These are phyloP conservation scores for Papilio helenus DNA, from an alignment of 1,140 invertebrate genomes.

Conservation along the genomic window DNA sequence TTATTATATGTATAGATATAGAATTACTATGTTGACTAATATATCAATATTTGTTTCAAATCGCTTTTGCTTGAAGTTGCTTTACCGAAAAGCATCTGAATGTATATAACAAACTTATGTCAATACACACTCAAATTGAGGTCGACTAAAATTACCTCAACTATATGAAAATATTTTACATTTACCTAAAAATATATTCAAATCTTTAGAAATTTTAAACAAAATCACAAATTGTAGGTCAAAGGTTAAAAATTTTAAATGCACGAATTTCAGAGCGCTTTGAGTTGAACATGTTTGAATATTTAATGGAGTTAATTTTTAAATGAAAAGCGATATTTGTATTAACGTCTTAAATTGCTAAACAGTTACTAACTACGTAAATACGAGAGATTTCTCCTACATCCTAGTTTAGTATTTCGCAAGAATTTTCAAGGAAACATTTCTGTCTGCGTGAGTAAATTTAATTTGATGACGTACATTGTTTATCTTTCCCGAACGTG, in stretches of 20 bases:
- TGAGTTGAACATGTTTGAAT: too few species aligned
- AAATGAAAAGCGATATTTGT: too few species aligned
- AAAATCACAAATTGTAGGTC: too few species aligned
- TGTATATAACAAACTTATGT: not conserved
- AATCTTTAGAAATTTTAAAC: not conserved
- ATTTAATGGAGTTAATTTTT: too few species aligned
- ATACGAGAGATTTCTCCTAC: not conserved
- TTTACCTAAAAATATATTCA: not conserved
- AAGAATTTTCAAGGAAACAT: constrained; percentile 22
- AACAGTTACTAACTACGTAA: not conserved
- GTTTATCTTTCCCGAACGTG: constrained; percentile 40
- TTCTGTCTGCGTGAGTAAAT: constrained; percentile 19
- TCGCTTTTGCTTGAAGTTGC: not conserved
- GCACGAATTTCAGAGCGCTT: too few species aligned
- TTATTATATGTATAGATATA: too few species aligned
- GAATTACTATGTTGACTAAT: not conserved
- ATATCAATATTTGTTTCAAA: not conserved
- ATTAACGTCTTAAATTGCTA: too few species aligned
- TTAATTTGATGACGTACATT: constrained; percentile 32
- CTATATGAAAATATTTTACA: not conserved
- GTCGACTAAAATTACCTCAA: not conserved
- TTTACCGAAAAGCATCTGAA: not conserved
- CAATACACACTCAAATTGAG: not conserved
- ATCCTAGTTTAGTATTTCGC: not conserved
- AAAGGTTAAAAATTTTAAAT: too few species aligned